Evolutionary conservation across 2,113 vertebrate species (phyloP).

Genomic region (Hydropotes inermis): DNA sequence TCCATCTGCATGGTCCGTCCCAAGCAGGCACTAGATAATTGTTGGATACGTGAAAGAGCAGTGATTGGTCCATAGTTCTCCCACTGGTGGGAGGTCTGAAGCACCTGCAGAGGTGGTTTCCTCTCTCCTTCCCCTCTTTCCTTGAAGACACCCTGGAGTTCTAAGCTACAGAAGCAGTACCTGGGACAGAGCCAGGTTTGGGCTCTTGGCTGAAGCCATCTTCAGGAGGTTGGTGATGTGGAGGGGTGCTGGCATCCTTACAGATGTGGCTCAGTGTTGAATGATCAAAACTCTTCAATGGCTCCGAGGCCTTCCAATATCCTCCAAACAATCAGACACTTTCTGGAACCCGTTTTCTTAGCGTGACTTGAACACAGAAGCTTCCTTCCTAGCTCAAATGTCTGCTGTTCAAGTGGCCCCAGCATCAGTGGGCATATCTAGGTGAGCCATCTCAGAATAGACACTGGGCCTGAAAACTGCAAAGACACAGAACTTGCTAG

Average conservation of each 20-base stretch:
- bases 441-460: background rate
- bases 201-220: background rate
- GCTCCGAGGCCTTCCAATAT: background rate
- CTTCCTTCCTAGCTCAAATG: background rate
- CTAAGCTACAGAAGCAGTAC: background rate
- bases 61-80: background rate
- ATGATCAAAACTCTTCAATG: background rate
- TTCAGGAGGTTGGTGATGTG: background rate
- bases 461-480: background rate
- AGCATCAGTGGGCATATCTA: background rate
- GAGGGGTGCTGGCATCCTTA: background rate
- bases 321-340: background rate
- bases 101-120: background rate
- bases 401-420: background rate
- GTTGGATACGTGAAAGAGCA: background rate
- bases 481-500: background rate
- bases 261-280: background rate
- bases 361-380: background rate
- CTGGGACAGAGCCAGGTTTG: background rate
- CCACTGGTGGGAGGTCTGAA: rapidly evolving
- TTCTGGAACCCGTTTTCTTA: background rate
- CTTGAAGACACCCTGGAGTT: background rate
- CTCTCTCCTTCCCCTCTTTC: background rate
- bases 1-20: background rate
- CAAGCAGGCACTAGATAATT: background rate